Base-by-base conservation (phyloP, 1,140 invertebrate genomes). In the Meloidogyne exigua region DNA sequence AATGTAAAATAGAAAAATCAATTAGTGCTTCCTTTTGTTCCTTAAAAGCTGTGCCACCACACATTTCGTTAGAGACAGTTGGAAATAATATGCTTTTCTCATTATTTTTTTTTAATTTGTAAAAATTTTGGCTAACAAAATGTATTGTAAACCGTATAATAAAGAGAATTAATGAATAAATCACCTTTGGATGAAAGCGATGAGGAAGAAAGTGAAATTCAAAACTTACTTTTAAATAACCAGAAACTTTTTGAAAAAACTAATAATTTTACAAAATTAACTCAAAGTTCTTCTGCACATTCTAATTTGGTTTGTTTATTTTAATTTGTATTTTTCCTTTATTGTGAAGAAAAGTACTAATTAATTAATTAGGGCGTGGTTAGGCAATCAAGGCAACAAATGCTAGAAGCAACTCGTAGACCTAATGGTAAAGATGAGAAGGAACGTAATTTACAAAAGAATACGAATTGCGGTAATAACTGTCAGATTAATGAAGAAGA, bases 281-380 rank as follows among this genome's bases (percentile, higher is more conserved):
- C 64, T 13, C 77, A 80, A 26, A 80, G 78, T 28, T 44, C 42
- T 42, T 80, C 79, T 23, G 79, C 79, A 25, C 79, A 80, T 76
- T 78, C 79, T 28, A 72, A 79, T 49, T 62, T 80, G 49, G 77
- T 75, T 18, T 36, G 26, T 32, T 68, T 65, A 39, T 39, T 39
- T 9, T 39, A 39, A 39, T 2, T 32, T 3, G 7, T 32, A 3
- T 3, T 32, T 3, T 32, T 3, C 28, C 2, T 3, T 7, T 32
- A 2, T 2, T 3, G 7, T 3, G 7, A 7, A 2, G 7, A 32
- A 32, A 32, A 3, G 7, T 64, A 18, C 36, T 25, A 4, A 28
- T 39, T 36, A 25, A 26, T 28, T 68, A 67, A 18, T 26, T 39
- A 64, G 36, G n/a, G 39, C 32, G 10, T 25, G 32, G 21, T n/a